A percentile compares a stretch with the other conserved stretches of the same genome.
phyloP scores from a whole-genome alignment of 2,797 vertebrate genomes.

The Miichthys miiuy region DNA sequence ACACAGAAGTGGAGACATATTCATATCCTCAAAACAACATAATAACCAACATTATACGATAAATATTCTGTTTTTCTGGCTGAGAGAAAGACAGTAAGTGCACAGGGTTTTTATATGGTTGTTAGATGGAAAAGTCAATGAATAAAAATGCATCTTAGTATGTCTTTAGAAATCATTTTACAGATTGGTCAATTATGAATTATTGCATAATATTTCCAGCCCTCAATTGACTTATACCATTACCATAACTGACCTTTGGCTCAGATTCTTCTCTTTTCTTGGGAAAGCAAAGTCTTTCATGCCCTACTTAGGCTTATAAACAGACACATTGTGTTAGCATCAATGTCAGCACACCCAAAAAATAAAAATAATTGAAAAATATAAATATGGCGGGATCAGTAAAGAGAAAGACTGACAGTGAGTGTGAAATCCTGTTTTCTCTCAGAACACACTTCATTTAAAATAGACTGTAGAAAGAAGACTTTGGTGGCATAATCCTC shows the following conservation, averaged over 20 bases:
- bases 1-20: not conserved
- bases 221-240: constrained; percentile 18
- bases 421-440: constrained; percentile 85
- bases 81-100: constrained; percentile 52
- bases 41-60: constrained; percentile 10
- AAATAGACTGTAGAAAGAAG: constrained; percentile 71
- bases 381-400: constrained; percentile 81
- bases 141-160: constrained; percentile 13
- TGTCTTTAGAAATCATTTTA: constrained; percentile 31
- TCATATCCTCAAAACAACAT: not conserved
- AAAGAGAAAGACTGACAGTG: constrained; percentile 80
- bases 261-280: constrained; percentile 51
- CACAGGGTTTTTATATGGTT: constrained; percentile 42
- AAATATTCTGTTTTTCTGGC: constrained; percentile 44
- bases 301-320: constrained; percentile 77
- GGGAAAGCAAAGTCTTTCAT: constrained; percentile 70
- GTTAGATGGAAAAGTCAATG: constrained; percentile 15
- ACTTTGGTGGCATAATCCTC: constrained; percentile 72
- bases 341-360: constrained; percentile 78
- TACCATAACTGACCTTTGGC: constrained; percentile 56
- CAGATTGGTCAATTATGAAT: constrained; percentile 31
- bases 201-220: constrained; percentile 22
- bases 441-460: constrained; percentile 76
- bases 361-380: constrained; percentile 84
- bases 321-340: constrained; percentile 81